Percentiles rank a stretch among this genome's conserved stretches.
Conservation (phyloP, 2,888 invertebrate genomes). For the Epirrhoe tristata region DNA sequence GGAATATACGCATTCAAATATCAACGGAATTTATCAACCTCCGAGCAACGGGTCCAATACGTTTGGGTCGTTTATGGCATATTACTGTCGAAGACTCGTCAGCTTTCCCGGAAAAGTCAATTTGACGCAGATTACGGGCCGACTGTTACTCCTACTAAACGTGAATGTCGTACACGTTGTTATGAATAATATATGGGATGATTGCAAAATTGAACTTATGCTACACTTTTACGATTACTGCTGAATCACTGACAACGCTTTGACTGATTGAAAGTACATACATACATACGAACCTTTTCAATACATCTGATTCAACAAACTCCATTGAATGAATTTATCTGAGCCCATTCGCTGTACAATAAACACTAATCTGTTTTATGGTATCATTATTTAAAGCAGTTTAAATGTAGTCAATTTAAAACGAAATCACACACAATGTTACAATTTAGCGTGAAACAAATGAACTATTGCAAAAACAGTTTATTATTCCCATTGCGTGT, state of each 20-base stretch:
- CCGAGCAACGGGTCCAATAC: slow-evolving; percentile 76
- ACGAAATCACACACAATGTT: slow-evolving; percentile 36
- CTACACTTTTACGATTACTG: slow-evolving; percentile 36
- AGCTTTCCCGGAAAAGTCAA: slow-evolving; percentile 81
- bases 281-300: neutral
- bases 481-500: slow-evolving; percentile 60
- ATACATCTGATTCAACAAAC: slow-evolving; percentile 4
- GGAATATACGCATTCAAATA: slow-evolving; percentile 82
- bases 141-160: slow-evolving; percentile 71
- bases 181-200: slow-evolving; percentile 64
- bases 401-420: slow-evolving; percentile 30
- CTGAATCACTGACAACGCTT: slow-evolving; percentile 53
- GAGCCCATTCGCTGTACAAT: slow-evolving; percentile 12
- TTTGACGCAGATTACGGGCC: slow-evolving; percentile 79
- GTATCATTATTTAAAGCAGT: slow-evolving; percentile 27
- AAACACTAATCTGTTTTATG: slow-evolving; percentile 21
- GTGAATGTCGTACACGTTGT: slow-evolving; percentile 65
- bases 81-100: slow-evolving; percentile 79
- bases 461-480: slow-evolving; percentile 53
- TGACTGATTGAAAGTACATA: slow-evolving; percentile 8
- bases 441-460: slow-evolving; percentile 49
- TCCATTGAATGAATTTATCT: slow-evolving; percentile 13
- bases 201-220: slow-evolving; percentile 39
- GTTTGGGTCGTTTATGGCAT: slow-evolving; percentile 81
- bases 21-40: slow-evolving; percentile 81